phyloP scores from a whole-genome alignment of 2,888 invertebrate species.

The Temnothorax ravouxi region DNA sequence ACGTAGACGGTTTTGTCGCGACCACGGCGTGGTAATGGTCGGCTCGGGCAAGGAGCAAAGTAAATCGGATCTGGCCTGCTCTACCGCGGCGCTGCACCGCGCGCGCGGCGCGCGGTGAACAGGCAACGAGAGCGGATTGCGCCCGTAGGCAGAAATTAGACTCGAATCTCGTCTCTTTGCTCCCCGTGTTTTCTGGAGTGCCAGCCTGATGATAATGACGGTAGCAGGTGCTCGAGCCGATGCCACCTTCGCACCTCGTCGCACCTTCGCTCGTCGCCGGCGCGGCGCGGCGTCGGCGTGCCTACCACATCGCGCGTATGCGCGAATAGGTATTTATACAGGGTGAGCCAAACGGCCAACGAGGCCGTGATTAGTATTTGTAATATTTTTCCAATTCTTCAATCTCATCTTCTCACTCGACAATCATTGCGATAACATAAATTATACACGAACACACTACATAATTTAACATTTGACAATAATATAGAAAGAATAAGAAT shows the following conservation, averaged over 20 bases:
- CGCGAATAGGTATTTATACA: conserved; percentile 57
- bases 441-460: not conserved
- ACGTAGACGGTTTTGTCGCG: conserved; percentile 52
- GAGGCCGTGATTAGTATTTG: not conserved
- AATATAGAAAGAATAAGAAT: not conserved
- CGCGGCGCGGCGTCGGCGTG: conserved; percentile 54
- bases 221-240: conserved; percentile 83
- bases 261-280: conserved; percentile 57
- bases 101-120: conserved; percentile 29
- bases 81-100: conserved; percentile 30
- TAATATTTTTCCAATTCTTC: not conserved
- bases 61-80: conserved; percentile 68
- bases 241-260: conserved; percentile 82
- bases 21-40: conserved; percentile 64
- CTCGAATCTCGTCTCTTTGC: conserved; percentile 78
- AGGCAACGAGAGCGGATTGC: conserved; percentile 75
- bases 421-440: not conserved
- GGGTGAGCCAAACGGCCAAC: conserved; percentile 24
- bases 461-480: not conserved
- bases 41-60: conserved; percentile 60
- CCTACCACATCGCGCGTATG: conserved; percentile 60
- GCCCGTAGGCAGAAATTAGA: conserved; percentile 81
- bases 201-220: conserved; percentile 83
- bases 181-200: conserved; percentile 81
- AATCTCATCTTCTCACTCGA: not conserved